Evolutionary conservation across 2,797 vertebrate species (phyloP).

Genomic region (Chaunax sp.): DNA sequence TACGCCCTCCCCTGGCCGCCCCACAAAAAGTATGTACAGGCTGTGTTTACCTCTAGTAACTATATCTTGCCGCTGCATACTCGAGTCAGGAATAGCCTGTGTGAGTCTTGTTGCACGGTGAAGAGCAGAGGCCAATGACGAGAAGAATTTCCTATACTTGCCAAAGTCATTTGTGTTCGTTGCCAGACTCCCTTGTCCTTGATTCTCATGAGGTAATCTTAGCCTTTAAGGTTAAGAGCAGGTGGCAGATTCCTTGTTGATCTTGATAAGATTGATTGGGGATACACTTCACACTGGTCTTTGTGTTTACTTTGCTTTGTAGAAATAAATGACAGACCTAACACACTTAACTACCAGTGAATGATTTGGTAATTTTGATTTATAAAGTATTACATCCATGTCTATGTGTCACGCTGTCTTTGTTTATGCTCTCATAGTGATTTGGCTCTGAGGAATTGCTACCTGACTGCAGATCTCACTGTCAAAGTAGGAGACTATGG

Average conservation of each 20-base stretch:
- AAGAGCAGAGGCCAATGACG: conserved; percentile 73
- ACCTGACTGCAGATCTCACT: conserved; percentile 93
- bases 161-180: conserved; percentile 31
- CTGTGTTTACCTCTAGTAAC: conserved; percentile 80
- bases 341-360: not conserved
- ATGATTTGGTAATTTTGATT: conserved; percentile 7
- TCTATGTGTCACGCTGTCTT: conserved; percentile 1
- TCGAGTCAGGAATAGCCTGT: conserved; percentile 82
- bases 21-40: conserved; percentile 43
- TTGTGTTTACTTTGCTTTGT: conserved; percentile 2
- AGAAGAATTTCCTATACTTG: conserved; percentile 26
- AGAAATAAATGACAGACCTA: not conserved
- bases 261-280: not conserved
- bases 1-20: conserved; percentile 54
- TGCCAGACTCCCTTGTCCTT: conserved; percentile 3
- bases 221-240: not conserved
- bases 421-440: conserved; percentile 82
- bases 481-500: conserved; percentile 98
- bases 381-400: conserved; percentile 1
- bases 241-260: conserved; percentile 5
- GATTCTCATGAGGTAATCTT: conserved; percentile 18
- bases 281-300: not conserved
- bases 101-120: conserved; percentile 83
- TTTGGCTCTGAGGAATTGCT: conserved; percentile 95
- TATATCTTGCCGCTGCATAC: conserved; percentile 82